Conservation (phyloP, 2,113 vertebrate species). For the Rhadina sibilatrix region DNA sequence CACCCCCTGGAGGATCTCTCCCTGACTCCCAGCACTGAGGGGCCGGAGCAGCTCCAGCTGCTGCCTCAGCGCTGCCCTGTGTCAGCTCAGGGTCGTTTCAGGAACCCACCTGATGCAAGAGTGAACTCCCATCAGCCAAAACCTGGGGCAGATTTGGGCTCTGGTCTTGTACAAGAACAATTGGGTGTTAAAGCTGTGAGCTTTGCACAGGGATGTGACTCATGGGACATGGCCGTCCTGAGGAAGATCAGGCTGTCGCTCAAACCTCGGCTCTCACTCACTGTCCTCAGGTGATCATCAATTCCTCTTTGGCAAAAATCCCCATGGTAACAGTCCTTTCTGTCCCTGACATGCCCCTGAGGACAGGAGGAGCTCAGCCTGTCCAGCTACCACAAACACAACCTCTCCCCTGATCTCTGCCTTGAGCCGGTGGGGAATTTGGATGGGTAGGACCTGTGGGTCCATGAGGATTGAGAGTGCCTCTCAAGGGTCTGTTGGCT, state of each 20-base stretch:
- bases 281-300: not conserved
- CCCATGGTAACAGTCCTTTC: not conserved
- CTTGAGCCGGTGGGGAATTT: not conserved
- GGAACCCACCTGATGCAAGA: not conserved
- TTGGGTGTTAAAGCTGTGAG: not conserved
- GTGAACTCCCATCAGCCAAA: not conserved
- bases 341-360: fast-evolving
- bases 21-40: fast-evolving
- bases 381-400: not conserved
- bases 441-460: fast-evolving
- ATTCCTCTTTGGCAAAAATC: not conserved
- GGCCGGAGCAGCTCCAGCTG: fast-evolving
- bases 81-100: not conserved
- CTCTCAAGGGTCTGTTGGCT: not conserved
- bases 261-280: not conserved
- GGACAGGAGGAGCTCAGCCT: not conserved
- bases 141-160: not conserved
- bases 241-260: not conserved
- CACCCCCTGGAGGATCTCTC: not conserved
- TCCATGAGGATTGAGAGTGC: not conserved
- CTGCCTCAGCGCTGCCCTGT: not conserved
- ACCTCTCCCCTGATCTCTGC: not conserved
- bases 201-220: not conserved
- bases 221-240: not conserved
- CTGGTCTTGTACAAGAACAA: not conserved